Evolutionary conservation across 2,888 invertebrate genomes (phyloP), one percentile per base, ranked within the genome.

Genomic region (Cordilura impudica): DNA sequence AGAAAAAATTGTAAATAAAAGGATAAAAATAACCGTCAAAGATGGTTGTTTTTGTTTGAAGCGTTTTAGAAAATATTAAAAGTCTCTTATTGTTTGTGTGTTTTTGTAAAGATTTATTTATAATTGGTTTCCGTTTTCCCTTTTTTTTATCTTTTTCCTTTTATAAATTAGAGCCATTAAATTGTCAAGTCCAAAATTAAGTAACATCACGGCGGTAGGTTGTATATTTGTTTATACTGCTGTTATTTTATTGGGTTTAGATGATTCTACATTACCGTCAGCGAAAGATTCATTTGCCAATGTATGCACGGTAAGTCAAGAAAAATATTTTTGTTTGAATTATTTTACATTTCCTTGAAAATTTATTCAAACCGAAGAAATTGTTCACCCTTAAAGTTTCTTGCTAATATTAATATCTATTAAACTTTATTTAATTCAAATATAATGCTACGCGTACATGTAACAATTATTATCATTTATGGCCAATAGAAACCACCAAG

Each of bases 211-310:
- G 0, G 94, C 96, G 43, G 93, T 96, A 39, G 97, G 97, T 14
- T 97, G 97, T 87, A 95, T 96, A 83, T 90, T 97, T 84, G 97
- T 97, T n/a, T 97, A 97, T 90, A 92, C 94, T 1, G 96, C 97
- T 0, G 96, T 97, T 49, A 95, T 97, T 21, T 91, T 97, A 61
- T 91, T 97, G 78, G 97, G 97, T 4, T 91, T 97, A 73, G 97
- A 97, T 90, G 94, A 95, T 87, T 94, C 94, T n/a, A 94, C 94
- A 2, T 90, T 96, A 67, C 92, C 94, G 1, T 92, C 93, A 47
- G 91, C 92, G 79, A 92, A 92, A 82, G 92, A 93, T 82, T 94
- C 94, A 72, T 96, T 95, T 89, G 94, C 95, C 7, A 93, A 94
- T 49, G 92, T 97, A 87, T 97, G 97, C 90, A 96, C 95, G 87